Conservation (phyloP, 2,888 invertebrate species). For the Dysmachus trigonus region DNA sequence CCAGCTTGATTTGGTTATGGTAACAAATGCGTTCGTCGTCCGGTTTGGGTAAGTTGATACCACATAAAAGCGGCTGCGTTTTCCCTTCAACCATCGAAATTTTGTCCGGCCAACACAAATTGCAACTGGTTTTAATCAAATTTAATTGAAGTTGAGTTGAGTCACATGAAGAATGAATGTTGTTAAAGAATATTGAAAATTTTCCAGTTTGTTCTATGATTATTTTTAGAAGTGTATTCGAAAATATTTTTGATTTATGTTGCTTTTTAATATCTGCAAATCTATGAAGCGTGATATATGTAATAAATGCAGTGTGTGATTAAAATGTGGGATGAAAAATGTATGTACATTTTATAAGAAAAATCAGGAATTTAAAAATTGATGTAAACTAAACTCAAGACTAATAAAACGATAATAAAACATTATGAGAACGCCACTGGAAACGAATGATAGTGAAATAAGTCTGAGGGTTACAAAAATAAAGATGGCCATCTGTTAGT, state of each 20-base stretch:
- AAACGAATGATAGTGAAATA: too few species aligned
- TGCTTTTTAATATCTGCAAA: neutral
- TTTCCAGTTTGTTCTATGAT: neutral
- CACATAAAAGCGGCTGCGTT: neutral
- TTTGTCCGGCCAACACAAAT: neutral
- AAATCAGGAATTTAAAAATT: too few species aligned
- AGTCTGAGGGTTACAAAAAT: too few species aligned
- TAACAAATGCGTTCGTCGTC: neutral
- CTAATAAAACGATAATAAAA: too few species aligned
- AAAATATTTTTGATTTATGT: neutral
- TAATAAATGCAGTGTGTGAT: neutral
- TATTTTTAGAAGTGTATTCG: neutral
- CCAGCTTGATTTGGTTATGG: neutral
- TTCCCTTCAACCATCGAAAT: neutral
- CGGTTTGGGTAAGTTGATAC: neutral
- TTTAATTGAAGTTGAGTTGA: neutral
- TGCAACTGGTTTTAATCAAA: neutral
- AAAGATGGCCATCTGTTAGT: too few species aligned
- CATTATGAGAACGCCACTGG: too few species aligned
- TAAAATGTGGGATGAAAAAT: neutral
- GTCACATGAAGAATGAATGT: neutral
- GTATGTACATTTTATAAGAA: too few species aligned
- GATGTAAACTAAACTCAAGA: too few species aligned
- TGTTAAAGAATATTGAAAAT: neutral
- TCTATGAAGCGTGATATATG: neutral